Evolutionary conservation across 2,888 invertebrate genomes (phyloP).

Genomic region (Ormyrus rosae): DNA sequence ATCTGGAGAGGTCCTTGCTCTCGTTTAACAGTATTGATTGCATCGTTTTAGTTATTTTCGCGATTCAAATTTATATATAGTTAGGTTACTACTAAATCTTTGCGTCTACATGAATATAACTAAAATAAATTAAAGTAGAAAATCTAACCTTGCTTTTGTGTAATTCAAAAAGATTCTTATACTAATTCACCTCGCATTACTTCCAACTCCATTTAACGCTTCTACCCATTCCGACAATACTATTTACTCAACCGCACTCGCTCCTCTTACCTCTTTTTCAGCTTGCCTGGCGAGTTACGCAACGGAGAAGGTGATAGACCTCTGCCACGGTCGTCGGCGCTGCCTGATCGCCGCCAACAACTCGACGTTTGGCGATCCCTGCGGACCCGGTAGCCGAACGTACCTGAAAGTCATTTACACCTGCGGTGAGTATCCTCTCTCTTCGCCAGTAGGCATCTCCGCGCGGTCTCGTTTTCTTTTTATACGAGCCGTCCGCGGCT

Average conservation of each 20-base stretch:
- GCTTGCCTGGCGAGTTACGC: slow-evolving; percentile 93
- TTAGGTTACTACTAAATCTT: no score
- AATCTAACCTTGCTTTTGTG: no score
- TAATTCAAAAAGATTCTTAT: no score
- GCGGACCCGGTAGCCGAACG: slow-evolving; percentile 86
- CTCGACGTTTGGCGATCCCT: slow-evolving; percentile 89
- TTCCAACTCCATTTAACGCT: no score
- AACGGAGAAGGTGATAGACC: slow-evolving; percentile 93
- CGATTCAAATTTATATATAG: no score
- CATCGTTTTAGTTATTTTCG: no score
- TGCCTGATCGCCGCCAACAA: slow-evolving; percentile 88
- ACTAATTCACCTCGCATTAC: no score
- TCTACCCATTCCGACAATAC: not conserved
- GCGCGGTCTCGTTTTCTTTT: not conserved
- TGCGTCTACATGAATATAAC: no score
- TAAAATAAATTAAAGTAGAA: no score
- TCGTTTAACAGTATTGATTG: no score
- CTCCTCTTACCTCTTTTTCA: slow-evolving; percentile 74
- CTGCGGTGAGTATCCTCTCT: slow-evolving; percentile 82
- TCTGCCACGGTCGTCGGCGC: slow-evolving; percentile 88
- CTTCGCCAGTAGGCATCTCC: not conserved
- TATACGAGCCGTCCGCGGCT: not conserved
- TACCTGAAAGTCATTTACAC: slow-evolving; percentile 92
- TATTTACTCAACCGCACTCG: not conserved
- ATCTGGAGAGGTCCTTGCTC: no score